Base-by-base conservation (phyloP, 1,140 invertebrate species). In the Drosophila sechellia region DNA sequence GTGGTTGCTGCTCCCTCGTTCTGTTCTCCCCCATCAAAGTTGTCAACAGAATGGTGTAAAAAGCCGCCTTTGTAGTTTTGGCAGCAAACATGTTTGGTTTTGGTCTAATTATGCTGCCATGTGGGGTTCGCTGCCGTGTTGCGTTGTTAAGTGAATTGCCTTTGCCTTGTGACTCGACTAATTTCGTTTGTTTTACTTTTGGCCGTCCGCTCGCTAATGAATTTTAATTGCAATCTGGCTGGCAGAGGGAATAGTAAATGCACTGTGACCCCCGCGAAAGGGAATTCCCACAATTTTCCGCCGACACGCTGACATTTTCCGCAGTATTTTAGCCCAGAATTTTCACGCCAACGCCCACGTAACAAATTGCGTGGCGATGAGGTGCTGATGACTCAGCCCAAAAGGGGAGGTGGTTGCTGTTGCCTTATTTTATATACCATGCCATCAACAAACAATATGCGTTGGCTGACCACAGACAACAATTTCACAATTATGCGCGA, bases 301-400 rank as follows among this genome's bases (percentile, higher is more conserved):
- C 55, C 39, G 55, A 34, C 64, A 15, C 11, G 43, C 55, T 60
- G 55, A 40, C 64, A 66, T 52, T 70, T 70, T 70, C 66, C 68
- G 31, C 39, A 73, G 81, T 73, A 77, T 73, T 85, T 85, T 75
- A 63, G 58, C 52, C 42, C 69, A 79, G 83, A 87, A 86, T 87
- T 86, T 86, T 87, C 83, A 83, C 83, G 83, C 79, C 83, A 85
- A 85, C 81, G 83, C 81, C 81, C 81, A 85, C 79, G 60, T 57
- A 59, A 42, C 54, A 63, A 61, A 81, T 54, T 40, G 59, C n/a
- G 27, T 25, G 37, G 50, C 64, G 76, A 68, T 70, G 46, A 27
- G 27, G 34, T 43, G 68, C 15, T 31, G 63, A 79, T 80, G 78
- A 77, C 65, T 81, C 72, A 81, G 63, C 64, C 27, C 22, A 11